Base-by-base conservation (phyloP, 2,888 invertebrate species). In the Luffia ferchaultella region DNA sequence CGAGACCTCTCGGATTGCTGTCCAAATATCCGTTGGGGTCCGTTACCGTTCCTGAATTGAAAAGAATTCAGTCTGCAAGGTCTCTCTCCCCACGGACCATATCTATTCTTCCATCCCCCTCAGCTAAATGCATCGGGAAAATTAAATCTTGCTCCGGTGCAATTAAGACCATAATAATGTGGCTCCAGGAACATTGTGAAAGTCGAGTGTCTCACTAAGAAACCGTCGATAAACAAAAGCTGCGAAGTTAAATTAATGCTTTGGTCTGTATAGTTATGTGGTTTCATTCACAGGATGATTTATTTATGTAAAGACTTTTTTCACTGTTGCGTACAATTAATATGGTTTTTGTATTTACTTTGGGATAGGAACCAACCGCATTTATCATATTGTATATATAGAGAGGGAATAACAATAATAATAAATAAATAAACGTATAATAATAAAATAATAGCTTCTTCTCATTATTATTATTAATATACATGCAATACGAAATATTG, bases 11-110 rank as follows among this genome's bases (percentile, higher is more conserved):
- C 78, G 65, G 76, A 64, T 79, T 78, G 75, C 75, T 80, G 79
- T 80, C 82, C 80, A 80, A 82, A 80, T 80, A 79, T 76, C 77
- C 83, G 82, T 82, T 83, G 62, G 80, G 80, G 83, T 74, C 76
- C 78, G 80, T 82, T 83, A 78, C 70, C 70, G 65, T 63, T 64
- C 70, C 71, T 65, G 62, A 65, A 72, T 67, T 76, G 72, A 73
- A 80, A 76, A 73, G 76, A 80, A 76, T 75, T 77, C 70, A 70
- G 75, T 75, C 70, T 63, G 60, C 65, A 55, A 65, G 73, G 64
- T 70, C 65, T 70, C 69, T 71, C 77, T 71, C 78, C 79, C 82
- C 48, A 48, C 50, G 20, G 42, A 18, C 49, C 74, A 80, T 82
- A 76, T 82, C 82, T 82, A 80, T 82, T 77, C 80, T 79, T 79